Percentiles rank a stretch among this genome's conserved stretches.
Evolutionary conservation across 2,797 vertebrate species (phyloP).

Genomic region (Moxostoma hubbsi): DNA sequence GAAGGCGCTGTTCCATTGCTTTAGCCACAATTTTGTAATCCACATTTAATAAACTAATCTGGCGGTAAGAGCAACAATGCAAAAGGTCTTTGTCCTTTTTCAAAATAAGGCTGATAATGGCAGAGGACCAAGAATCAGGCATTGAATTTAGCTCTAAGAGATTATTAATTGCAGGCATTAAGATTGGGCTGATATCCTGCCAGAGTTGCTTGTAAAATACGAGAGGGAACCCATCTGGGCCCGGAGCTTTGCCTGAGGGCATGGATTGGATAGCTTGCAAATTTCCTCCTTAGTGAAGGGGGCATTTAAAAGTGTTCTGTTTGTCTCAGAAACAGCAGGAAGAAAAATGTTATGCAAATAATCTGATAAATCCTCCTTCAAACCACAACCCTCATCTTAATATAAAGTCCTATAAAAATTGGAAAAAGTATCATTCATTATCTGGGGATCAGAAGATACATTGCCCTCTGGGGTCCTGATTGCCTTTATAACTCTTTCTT

Average conservation of each 20-base stretch:
- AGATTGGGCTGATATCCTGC: conserved; percentile 9
- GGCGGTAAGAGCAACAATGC: background rate
- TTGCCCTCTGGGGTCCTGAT: background rate
- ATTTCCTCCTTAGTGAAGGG: conserved; percentile 19
- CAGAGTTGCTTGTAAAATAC: background rate
- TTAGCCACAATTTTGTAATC: background rate
- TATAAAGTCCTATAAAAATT: conserved; percentile 17
- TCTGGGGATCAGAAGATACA: background rate
- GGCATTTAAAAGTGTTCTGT: background rate
- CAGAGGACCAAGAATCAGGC: background rate
- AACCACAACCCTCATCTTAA: background rate
- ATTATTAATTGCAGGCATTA: conserved; percentile 6
- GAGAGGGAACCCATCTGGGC: background rate
- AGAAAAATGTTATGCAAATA: background rate
- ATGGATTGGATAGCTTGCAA: conserved; percentile 23
- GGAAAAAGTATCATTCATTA: background rate
- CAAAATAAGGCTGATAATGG: background rate
- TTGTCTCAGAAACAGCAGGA: background rate
- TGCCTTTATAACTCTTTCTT: conserved; percentile 4
- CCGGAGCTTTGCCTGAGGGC: conserved; percentile 27
- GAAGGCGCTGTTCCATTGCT: background rate
- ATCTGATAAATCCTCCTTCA: background rate
- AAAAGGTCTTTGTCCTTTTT: conserved; percentile 10
- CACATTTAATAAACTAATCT: conserved; percentile 11
- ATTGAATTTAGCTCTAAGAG: conserved; percentile 7